Conservation (phyloP, 2,888 invertebrate species). For the Catocala fraxini region DNA sequence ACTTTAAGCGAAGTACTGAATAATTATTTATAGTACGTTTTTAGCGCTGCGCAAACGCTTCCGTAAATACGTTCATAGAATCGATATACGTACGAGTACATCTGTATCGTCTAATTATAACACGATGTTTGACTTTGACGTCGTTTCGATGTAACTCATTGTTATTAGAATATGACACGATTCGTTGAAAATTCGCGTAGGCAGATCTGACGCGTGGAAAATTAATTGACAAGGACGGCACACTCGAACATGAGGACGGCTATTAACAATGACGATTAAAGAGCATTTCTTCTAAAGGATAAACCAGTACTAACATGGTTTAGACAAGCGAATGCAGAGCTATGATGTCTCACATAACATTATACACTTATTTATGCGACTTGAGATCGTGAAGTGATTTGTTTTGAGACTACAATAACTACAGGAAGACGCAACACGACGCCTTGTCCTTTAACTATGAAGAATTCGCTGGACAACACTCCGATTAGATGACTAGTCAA, state of each 20-base stretch:
- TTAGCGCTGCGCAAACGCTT: conserved; percentile 49
- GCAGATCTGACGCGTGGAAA: conserved; percentile 59
- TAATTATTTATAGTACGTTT: conserved; percentile 47
- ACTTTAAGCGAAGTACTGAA: conserved; percentile 39
- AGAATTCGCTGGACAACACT: conserved; percentile 8
- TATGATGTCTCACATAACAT: conserved; percentile 2
- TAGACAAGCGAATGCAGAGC: not conserved
- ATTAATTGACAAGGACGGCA: conserved; percentile 58
- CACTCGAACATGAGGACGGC: conserved; percentile 43
- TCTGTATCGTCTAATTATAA: conserved; percentile 55
- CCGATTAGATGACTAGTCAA: conserved; percentile 23
- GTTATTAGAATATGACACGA: conserved; percentile 61
- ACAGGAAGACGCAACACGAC: conserved; percentile 4
- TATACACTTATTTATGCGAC: not conserved
- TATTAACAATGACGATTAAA: conserved; percentile 23
- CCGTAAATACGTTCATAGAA: conserved; percentile 51
- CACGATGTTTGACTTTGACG: conserved; percentile 53
- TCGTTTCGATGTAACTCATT: conserved; percentile 53
- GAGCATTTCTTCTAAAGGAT: conserved; percentile 36
- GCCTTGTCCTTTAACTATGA: conserved; percentile 5
- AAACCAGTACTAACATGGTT: conserved; percentile 19
- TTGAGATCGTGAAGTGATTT: not conserved
- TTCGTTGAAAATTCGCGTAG: conserved; percentile 61
- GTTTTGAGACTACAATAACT: conserved; percentile 3
- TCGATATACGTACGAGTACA: conserved; percentile 46